Conservation (phyloP, 2,888 invertebrate genomes). For the Stenodera caucasica region DNA sequence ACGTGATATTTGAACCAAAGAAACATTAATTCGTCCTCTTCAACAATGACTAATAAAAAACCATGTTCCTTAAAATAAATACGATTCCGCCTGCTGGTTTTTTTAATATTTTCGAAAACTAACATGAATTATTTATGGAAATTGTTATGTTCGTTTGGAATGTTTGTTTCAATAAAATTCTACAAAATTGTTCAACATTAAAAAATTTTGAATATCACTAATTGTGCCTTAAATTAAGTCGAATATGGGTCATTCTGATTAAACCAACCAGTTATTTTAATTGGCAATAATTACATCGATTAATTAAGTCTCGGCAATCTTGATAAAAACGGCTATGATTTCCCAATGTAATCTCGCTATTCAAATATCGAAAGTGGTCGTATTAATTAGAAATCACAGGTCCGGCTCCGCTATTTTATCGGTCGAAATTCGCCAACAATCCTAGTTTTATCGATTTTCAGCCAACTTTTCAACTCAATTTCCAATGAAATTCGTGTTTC, state of each 20-base stretch:
- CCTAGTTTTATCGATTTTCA: too few species aligned
- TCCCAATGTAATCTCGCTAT: background rate
- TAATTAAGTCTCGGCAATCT: conserved; percentile 1
- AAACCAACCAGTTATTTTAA: conserved; percentile 22
- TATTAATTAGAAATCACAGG: background rate
- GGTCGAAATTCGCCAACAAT: too few species aligned
- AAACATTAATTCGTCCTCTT: background rate
- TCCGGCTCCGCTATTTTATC: too few species aligned
- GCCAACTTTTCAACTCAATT: too few species aligned
- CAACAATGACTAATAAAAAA: conserved; percentile 22
- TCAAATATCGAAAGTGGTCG: background rate
- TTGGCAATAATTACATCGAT: conserved; percentile 22
- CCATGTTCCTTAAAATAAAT: conserved; percentile 22
- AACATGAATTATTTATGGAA: conserved; percentile 27
- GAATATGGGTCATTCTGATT: conserved; percentile 24
- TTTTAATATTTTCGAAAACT: conserved; percentile 18
- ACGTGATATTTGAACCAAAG: background rate
- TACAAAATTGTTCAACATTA: conserved; percentile 1
- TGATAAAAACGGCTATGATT: background rate
- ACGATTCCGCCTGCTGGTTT: conserved; percentile 26
- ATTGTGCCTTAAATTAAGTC: background rate
- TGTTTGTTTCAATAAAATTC: background rate
- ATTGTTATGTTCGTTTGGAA: conserved; percentile 12
- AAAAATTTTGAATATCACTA: background rate
- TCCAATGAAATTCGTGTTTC: too few species aligned